Evolutionary conservation across 2,888 invertebrate species (phyloP).

Genomic region (Drosophila mayaguana): DNA sequence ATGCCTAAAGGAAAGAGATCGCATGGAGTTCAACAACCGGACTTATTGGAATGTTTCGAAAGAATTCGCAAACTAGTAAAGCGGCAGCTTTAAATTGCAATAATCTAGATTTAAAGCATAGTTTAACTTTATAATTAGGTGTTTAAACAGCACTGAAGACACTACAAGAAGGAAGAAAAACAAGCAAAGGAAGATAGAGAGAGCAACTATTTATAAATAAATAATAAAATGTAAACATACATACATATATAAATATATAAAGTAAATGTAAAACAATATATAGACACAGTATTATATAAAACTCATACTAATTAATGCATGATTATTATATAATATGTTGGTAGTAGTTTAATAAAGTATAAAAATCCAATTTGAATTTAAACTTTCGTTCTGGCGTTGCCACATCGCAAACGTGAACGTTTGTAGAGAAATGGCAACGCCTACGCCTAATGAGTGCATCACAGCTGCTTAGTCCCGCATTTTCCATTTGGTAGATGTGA

Average conservation of each 20-base stretch:
- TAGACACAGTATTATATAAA: slow-evolving; percentile 71
- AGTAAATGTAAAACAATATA: slow-evolving; percentile 57
- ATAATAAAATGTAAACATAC: slow-evolving; percentile 41
- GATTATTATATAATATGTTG: slow-evolving; percentile 71
- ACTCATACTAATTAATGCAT: slow-evolving; percentile 69
- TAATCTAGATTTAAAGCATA: slow-evolving; percentile 72
- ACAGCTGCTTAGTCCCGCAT: slow-evolving; percentile 51
- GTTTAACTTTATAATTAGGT: slow-evolving; percentile 73
- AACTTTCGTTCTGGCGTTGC: slow-evolving; percentile 12
- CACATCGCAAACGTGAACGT: neutral
- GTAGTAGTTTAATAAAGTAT: slow-evolving; percentile 53
- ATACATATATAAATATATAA: slow-evolving; percentile 40
- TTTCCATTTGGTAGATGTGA: slow-evolving; percentile 14
- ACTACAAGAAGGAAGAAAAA: neutral
- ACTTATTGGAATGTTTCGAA: slow-evolving; percentile 31
- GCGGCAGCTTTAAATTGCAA: slow-evolving; percentile 80
- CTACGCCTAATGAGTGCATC: neutral
- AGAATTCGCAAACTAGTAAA: slow-evolving; percentile 78
- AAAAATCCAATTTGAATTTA: slow-evolving; percentile 21
- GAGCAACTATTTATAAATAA: slow-evolving; percentile 57
- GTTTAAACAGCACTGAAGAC: slow-evolving; percentile 73
- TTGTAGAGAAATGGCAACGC: slow-evolving; percentile 12
- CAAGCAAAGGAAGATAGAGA: slow-evolving; percentile 24
- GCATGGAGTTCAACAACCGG: slow-evolving; percentile 13
- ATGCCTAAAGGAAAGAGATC: neutral